A percentile compares a stretch with the other conserved stretches of the same genome.
These are phyloP conservation scores for Litocranius walleri DNA, from an alignment of 2,113 vertebrate species.

Conservation along the genomic window DNA sequence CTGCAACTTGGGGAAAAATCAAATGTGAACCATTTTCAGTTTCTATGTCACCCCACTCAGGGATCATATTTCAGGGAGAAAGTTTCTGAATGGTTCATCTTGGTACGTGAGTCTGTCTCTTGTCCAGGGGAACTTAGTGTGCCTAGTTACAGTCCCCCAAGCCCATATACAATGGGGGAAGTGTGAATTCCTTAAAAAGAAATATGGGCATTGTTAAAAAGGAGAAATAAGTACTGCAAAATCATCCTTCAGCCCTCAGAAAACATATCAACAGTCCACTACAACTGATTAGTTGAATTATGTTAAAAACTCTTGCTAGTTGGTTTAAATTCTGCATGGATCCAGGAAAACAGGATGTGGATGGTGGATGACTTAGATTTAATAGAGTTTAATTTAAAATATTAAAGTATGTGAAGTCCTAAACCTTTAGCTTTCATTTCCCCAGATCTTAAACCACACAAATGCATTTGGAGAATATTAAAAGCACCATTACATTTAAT, in stretches of 20 bases:
- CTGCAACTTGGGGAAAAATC: not conserved
- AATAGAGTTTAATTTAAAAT: not conserved
- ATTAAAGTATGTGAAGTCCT: not conserved
- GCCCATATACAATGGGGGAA: not conserved
- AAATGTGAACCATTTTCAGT: not conserved
- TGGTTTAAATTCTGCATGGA: not conserved
- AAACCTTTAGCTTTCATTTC: not conserved
- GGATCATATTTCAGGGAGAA: not conserved
- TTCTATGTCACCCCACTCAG: not conserved
- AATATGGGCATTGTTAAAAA: not conserved
- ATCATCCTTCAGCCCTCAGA: not conserved
- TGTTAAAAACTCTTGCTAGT: not conserved
- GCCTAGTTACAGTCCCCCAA: not conserved
- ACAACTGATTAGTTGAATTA: not conserved
- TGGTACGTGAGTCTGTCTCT: not conserved
- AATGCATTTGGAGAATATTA: not conserved
- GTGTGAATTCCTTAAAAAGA: not conserved
- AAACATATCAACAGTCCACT: not conserved
- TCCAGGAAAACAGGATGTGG: not conserved
- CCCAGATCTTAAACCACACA: not conserved
- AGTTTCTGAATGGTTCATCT: not conserved
- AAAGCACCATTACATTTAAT: not conserved
- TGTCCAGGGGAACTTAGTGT: not conserved
- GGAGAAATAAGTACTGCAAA: not conserved
- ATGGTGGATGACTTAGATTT: not conserved